Evolutionary conservation across 2,797 vertebrate genomes (phyloP), one percentile per base, ranked within the genome.

Genomic region (Linurgus olivaceus): DNA sequence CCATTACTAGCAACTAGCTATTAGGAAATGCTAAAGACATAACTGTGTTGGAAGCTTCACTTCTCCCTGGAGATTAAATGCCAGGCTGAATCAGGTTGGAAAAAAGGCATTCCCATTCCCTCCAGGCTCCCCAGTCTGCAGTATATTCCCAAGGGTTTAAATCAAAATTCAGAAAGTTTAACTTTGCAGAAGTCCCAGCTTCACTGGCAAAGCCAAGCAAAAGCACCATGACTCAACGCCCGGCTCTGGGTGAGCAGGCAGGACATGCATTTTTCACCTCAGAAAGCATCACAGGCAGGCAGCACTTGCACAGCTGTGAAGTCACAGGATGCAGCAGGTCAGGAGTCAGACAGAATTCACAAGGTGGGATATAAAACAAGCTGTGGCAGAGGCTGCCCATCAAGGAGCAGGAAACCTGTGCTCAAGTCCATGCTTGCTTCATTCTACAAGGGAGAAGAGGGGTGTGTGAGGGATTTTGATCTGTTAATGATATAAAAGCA

Each of bases 1-100:
- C 38, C 50, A 70, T 90, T 88, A 74, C 47, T 72, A 47, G 50
- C 67, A 91, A 38, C 19, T 4, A 38, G 50, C 44, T 88, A 42
- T 91, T 86, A 91, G 86, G 73, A 95, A 93, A 95, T 90, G 87
- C 76, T 95, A 91, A 96, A 86, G 54, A 66, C 58, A 72, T 54
- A 95, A 94, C 67, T 20, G 26, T 42, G 20, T 48, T 75, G 76
- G 82, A 93, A 95, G 45, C 3, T 79, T 88, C 54, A 19, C 18
- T 37, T 68, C 62, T 91, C 91, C 84, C 94, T 94, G 86, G 94
- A 96, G 90, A 90, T 93, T 95, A 95, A 94, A 81, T 95, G 95
- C 54, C 91, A 95, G 66, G 37, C 76, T 93, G 85, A 94, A 96
- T 96, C 88, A 95, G 14, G 33, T 10, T 83, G 79, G 90, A 66